Conservation (phyloP, 2,113 vertebrate species). For the Callipepla squamata region DNA sequence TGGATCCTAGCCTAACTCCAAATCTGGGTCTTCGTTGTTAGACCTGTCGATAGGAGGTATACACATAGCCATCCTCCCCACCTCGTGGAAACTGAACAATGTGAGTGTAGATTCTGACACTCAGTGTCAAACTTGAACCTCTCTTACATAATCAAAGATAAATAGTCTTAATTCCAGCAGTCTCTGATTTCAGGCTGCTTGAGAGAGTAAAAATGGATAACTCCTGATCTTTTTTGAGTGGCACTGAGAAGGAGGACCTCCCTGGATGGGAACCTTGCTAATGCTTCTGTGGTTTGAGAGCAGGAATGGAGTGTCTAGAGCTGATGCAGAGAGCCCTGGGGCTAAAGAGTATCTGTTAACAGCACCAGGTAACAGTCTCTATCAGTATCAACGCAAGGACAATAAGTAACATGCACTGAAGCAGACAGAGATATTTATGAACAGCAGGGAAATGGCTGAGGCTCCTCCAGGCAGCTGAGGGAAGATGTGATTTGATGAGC, state of each 20-base stretch:
- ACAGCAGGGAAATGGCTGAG: background rate
- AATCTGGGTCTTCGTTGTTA: background rate
- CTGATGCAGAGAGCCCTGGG: fast-evolving
- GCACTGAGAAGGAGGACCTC: background rate
- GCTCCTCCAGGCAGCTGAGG: background rate
- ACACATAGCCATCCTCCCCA: background rate
- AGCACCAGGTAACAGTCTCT: background rate
- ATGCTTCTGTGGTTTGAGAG: background rate
- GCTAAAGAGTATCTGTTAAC: background rate
- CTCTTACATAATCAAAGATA: background rate
- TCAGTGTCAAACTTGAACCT: background rate
- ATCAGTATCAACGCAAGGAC: background rate
- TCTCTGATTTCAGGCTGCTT: background rate
- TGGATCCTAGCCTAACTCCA: background rate
- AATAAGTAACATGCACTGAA: background rate
- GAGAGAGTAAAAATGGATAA: background rate
- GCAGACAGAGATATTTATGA: background rate
- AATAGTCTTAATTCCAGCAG: background rate
- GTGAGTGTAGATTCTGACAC: background rate
- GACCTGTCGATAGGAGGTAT: background rate
- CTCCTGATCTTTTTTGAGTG: background rate
- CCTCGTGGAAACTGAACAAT: background rate
- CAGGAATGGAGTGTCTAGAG: background rate
- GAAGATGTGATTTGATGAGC: background rate
- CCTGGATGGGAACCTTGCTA: background rate